Evolutionary conservation across 2,888 invertebrate species (phyloP).

Genomic region (Yponomeuta cagnagella): DNA sequence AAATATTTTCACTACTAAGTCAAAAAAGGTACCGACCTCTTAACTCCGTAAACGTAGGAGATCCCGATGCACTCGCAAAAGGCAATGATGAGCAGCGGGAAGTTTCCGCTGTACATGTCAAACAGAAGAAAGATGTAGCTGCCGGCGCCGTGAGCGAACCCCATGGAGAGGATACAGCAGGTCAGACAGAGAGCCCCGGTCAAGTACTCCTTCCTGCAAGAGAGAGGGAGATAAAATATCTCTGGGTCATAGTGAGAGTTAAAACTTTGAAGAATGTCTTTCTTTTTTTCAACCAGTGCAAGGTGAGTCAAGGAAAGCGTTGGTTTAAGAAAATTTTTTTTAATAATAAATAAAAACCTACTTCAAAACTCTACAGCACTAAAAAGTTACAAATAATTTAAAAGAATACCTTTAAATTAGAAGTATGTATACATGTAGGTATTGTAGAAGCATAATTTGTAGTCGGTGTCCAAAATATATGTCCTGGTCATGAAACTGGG

Average conservation of each 20-base stretch:
- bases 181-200: constrained; percentile 87
- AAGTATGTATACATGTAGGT: no score
- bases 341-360: no score
- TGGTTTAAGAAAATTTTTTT: no score
- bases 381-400: no score
- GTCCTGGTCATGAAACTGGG: no score
- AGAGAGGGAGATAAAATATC: not conserved
- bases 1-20: no score
- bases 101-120: constrained; percentile 95
- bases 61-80: constrained; percentile 94
- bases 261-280: not conserved
- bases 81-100: constrained; percentile 93
- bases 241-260: not conserved
- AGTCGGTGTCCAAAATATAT: no score
- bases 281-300: not conserved
- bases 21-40: constrained; percentile 77
- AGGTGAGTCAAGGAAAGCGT: no score
- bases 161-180: constrained; percentile 91
- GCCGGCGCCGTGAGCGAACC: constrained; percentile 93
- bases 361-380: no score
- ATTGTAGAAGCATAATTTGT: no score
- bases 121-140: constrained; percentile 95
- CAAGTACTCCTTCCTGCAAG: constrained; percentile 84
- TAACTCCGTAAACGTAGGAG: constrained; percentile 94
- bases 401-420: no score